Evolutionary conservation across 2,113 vertebrate species (phyloP).

Genomic region (Antechinus flavipes): DNA sequence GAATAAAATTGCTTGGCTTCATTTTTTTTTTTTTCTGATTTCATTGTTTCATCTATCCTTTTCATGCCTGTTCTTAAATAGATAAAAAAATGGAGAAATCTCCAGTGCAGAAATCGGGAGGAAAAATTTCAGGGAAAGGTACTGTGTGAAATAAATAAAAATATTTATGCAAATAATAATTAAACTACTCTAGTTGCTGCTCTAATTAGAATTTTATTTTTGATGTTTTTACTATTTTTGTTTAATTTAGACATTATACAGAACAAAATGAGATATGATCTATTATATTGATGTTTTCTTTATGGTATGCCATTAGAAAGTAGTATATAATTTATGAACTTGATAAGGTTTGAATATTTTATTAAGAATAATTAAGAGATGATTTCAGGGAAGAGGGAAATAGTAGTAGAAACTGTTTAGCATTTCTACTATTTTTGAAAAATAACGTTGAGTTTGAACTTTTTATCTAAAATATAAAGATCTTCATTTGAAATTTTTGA

Average conservation of each 20-base stretch:
- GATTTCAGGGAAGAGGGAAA: background rate
- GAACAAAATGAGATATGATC: background rate
- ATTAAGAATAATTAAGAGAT: background rate
- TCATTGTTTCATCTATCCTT: constrained; percentile 85
- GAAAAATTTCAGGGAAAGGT: constrained; percentile 89
- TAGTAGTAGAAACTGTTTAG: background rate
- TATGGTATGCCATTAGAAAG: background rate
- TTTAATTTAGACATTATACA: background rate
- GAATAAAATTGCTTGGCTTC: constrained; percentile 40
- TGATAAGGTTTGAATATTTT: background rate
- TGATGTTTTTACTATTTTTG: constrained; percentile 32
- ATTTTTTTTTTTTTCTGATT: constrained; percentile 74
- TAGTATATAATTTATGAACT: background rate
- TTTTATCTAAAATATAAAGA: background rate
- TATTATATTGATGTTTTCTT: background rate
- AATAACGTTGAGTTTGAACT: background rate
- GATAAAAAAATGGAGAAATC: constrained; percentile 84
- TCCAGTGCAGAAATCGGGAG: constrained; percentile 79
- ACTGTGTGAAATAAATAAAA: constrained; percentile 73
- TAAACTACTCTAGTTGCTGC: background rate
- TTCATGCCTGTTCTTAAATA: constrained; percentile 85
- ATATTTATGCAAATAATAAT: constrained; percentile 5
- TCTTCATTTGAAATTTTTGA: background rate
- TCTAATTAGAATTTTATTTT: constrained; percentile 16
- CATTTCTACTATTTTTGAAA: background rate